Conservation (phyloP, 2,113 vertebrate genomes). For the Marmota flaviventris region DNA sequence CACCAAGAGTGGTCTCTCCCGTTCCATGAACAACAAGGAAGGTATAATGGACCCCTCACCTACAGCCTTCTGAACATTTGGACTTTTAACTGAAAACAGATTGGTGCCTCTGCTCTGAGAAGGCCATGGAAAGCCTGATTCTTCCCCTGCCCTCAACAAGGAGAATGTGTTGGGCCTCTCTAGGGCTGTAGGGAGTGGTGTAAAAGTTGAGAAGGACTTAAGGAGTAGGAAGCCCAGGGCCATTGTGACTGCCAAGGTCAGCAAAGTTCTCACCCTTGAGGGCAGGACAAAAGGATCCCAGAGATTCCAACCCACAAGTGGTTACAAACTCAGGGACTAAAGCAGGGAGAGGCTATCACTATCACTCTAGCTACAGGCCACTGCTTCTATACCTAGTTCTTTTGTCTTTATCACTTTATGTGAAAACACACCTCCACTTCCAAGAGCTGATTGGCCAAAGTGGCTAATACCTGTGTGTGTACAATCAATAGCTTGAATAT, state of each 20-base stretch:
- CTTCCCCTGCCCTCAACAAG: neutral
- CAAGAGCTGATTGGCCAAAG: neutral
- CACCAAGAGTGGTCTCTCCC: neutral
- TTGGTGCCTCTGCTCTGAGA: neutral
- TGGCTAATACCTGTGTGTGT: neutral
- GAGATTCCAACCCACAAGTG: neutral
- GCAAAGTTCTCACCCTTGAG: neutral
- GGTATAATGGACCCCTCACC: neutral
- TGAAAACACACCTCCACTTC: neutral
- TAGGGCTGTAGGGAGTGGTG: neutral
- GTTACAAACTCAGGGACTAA: constrained; percentile 11
- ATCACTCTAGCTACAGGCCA: neutral
- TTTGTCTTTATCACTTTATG: neutral
- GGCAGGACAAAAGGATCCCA: neutral
- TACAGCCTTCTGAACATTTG: neutral
- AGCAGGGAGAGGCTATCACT: neutral
- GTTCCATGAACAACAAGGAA: neutral
- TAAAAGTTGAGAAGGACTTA: neutral
- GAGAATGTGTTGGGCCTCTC: neutral
- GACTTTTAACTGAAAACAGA: constrained; percentile 20
- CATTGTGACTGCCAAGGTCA: neutral
- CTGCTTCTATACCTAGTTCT: neutral
- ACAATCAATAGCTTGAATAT: neutral
- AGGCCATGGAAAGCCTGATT: neutral
- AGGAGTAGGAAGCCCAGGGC: neutral